Base-by-base conservation (phyloP, 2,113 vertebrate genomes). In the Tauraco erythrolophus region DNA sequence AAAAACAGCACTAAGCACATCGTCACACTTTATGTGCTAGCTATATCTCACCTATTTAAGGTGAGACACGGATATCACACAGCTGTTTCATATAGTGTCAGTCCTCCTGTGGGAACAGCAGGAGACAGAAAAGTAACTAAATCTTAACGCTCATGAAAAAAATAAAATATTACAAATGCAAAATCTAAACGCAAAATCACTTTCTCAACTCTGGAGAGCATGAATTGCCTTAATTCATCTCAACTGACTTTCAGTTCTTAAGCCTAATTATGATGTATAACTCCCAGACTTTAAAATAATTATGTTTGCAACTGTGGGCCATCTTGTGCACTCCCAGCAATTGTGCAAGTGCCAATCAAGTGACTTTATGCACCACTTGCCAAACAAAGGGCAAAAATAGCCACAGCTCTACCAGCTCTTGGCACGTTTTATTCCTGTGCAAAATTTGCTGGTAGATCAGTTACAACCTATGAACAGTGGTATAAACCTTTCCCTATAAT, bases 201-300 rank as follows among this genome's bases (percentile, higher is more conserved):
- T 89, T 88, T 53, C 86, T 87, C 61, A 57, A 1, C 57, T 92
- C 95, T 64, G 53, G 58, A 96, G 61, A 95, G 87, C 84, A 65
- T 57, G 93, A 97, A 95, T 80, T 97, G 92, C 80, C 33, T 80
- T 96, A 92, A 91, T 97, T 89, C 94, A 95, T 95, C 89, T 97
- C 84, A 61, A 61, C 87, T 77, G 94, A 95, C 89, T 96, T 89
- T 51, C 7, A 3, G 51, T 75, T 95, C 90, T 95, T 88, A 84
- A 94, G 88, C 79, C 56, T 95, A 95, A 97, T 96, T 94, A 97
- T 82, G 92, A 96, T 94, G 77, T 96, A 94, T 92, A 92, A 93
- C 78, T 90, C 28, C 51, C 82, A 78, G 90, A 90, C 94, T 92
- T 96, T 84, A 54, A 86, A 89, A 95, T 95, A 94, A 95, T 60